phyloP scores from a whole-genome alignment of 2,797 vertebrate species.

The Heliangelus exortis region DNA sequence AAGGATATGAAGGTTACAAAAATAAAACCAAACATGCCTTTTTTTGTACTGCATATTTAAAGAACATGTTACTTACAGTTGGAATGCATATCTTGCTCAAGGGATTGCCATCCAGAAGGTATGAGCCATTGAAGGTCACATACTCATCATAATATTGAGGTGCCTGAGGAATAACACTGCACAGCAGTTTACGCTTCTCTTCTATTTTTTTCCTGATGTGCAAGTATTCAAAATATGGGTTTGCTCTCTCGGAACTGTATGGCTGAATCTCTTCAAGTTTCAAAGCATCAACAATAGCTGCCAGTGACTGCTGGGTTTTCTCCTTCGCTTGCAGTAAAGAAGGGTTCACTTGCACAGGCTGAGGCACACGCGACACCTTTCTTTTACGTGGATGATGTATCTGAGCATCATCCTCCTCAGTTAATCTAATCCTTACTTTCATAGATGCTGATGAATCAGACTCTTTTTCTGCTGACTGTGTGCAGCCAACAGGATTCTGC shows the following conservation, averaged over 20 bases:
- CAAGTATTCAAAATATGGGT: slow-evolving; percentile 98
- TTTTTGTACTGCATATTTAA: neutral
- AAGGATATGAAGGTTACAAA: neutral
- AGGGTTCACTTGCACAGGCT: slow-evolving; percentile 82
- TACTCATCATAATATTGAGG: slow-evolving; percentile 99
- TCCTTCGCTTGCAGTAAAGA: slow-evolving; percentile 88
- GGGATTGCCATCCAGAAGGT: slow-evolving; percentile 97
- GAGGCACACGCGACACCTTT: slow-evolving; percentile 88
- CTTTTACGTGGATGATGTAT: slow-evolving; percentile 94
- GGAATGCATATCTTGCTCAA: slow-evolving; percentile 99
- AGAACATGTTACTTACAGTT: slow-evolving; percentile 85
- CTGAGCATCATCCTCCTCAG: slow-evolving; percentile 91
- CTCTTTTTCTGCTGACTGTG: slow-evolving; percentile 84
- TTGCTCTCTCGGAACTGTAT: slow-evolving; percentile 96
- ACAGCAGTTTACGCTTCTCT: slow-evolving; percentile 96
- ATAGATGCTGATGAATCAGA: slow-evolving; percentile 82
- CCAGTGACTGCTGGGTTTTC: slow-evolving; percentile 92
- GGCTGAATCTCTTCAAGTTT: slow-evolving; percentile 98
- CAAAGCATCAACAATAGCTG: slow-evolving; percentile 93
- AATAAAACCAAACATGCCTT: neutral
- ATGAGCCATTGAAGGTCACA: slow-evolving; percentile 98
- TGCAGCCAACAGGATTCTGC: slow-evolving; percentile 82
- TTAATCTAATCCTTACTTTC: slow-evolving; percentile 84
- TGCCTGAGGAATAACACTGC: slow-evolving; percentile 95
- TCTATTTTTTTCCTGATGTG: slow-evolving; percentile 98